phyloP scores from a whole-genome alignment of 2,113 vertebrate species.

The Crotalus viridis region DNA sequence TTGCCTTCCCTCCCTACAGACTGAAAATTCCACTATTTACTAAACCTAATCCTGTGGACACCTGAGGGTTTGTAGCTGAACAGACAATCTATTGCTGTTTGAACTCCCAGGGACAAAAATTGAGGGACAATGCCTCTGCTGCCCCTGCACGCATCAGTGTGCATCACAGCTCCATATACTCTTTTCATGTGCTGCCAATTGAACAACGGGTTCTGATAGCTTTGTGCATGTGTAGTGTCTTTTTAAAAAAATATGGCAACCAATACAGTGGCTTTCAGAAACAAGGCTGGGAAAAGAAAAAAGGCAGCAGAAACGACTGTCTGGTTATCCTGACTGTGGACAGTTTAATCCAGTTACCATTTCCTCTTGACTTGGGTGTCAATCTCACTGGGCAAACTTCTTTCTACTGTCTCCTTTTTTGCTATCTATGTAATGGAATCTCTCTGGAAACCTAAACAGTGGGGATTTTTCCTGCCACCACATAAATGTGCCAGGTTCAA shows the following conservation, averaged over 20 bases:
- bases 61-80: background rate
- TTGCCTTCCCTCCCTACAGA: background rate
- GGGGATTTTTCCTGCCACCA: background rate
- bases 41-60: background rate
- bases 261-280: background rate
- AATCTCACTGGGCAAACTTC: background rate
- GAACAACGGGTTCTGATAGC: background rate
- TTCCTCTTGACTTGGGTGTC: background rate
- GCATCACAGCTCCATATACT: background rate
- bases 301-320: background rate
- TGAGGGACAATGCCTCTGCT: background rate
- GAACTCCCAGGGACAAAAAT: background rate
- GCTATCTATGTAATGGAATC: background rate
- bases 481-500: background rate
- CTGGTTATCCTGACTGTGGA: background rate
- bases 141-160: background rate
- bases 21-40: background rate
- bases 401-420: background rate
- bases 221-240: background rate
- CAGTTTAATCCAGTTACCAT: background rate
- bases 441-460: background rate
- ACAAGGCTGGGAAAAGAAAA: background rate
- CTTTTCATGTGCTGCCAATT: background rate
- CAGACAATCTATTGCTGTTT: background rate
- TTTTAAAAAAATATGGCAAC: background rate